phyloP scores from a whole-genome alignment of 2,888 invertebrate genomes.

The Drosophila macrothrix region DNA sequence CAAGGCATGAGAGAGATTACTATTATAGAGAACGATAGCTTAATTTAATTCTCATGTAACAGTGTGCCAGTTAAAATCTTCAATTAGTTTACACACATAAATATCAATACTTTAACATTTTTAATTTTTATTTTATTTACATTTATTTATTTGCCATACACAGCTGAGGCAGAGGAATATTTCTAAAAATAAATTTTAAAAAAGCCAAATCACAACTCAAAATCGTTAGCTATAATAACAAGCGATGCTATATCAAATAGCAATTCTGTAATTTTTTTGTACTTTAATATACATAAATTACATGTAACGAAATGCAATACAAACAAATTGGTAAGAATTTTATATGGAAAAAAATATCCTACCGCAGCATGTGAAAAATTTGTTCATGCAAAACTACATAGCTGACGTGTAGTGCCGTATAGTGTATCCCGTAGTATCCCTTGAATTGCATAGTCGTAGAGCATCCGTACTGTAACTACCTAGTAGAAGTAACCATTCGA shows the following conservation, averaged over 20 bases:
- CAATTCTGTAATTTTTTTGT: constrained; percentile 76
- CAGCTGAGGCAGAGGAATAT: constrained; percentile 82
- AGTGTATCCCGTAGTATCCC: constrained; percentile 40
- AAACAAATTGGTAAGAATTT: constrained; percentile 74
- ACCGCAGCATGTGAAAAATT: constrained; percentile 62
- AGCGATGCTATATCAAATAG: constrained; percentile 73
- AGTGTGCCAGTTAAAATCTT: background rate
- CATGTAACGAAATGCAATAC: constrained; percentile 75
- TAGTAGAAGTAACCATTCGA: constrained; percentile 23
- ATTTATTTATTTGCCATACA: constrained; percentile 68
- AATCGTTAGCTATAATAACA: constrained; percentile 79
- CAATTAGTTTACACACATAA: constrained; percentile 18
- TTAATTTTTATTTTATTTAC: constrained; percentile 68
- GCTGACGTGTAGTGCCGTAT: constrained; percentile 62
- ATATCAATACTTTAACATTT: constrained; percentile 55
- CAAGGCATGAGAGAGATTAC: constrained; percentile 29
- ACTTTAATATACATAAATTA: constrained; percentile 77
- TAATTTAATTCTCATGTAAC: constrained; percentile 5
- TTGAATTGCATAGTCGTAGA: constrained; percentile 43
- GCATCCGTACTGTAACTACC: constrained; percentile 20
- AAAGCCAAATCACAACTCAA: constrained; percentile 45
- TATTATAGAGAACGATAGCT: background rate
- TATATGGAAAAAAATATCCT: constrained; percentile 26
- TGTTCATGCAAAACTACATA: constrained; percentile 64
- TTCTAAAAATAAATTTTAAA: constrained; percentile 59